Conservation (phyloP, 2,888 invertebrate genomes). For the Bruchidius siliquastri region DNA sequence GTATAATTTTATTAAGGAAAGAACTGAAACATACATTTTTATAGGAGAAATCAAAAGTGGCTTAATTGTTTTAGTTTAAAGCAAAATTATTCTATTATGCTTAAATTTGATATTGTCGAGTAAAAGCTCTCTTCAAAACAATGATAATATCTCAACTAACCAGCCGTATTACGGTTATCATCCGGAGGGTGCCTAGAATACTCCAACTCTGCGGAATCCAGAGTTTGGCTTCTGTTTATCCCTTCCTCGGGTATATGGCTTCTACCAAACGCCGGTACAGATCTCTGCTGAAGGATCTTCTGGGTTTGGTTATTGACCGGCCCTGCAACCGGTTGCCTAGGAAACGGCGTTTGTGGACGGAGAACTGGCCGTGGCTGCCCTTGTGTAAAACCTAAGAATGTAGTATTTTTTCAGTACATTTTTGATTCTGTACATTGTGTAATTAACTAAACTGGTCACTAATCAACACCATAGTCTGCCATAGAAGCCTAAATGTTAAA, state of each 20-base stretch:
- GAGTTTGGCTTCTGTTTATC: slow-evolving; percentile 35
- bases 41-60: too few relatives aligned
- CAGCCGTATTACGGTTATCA: slow-evolving; percentile 22
- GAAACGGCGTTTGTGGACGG: slow-evolving; percentile 51
- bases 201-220: slow-evolving; percentile 39
- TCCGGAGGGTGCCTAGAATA: slow-evolving; percentile 46
- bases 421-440: too few relatives aligned
- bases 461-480: too few relatives aligned
- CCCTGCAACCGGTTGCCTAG: slow-evolving; percentile 44
- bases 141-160: slow-evolving; percentile 8
- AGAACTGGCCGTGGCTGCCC: slow-evolving; percentile 29
- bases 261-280: slow-evolving; percentile 29
- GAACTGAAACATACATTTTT: too few relatives aligned
- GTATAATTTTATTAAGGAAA: too few relatives aligned
- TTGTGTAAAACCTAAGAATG: background rate
- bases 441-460: too few relatives aligned
- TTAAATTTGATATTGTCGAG: background rate
- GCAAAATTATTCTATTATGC: too few relatives aligned
- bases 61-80: too few relatives aligned
- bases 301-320: slow-evolving; percentile 26
- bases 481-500: too few relatives aligned
- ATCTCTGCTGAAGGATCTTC: slow-evolving; percentile 34
- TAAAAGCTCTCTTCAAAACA: background rate
- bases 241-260: slow-evolving; percentile 24
- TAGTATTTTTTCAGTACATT: too few relatives aligned